phyloP scores from a whole-genome alignment of 92 coral and sea anemone genomes.

The Palythoa caribaeorum region DNA sequence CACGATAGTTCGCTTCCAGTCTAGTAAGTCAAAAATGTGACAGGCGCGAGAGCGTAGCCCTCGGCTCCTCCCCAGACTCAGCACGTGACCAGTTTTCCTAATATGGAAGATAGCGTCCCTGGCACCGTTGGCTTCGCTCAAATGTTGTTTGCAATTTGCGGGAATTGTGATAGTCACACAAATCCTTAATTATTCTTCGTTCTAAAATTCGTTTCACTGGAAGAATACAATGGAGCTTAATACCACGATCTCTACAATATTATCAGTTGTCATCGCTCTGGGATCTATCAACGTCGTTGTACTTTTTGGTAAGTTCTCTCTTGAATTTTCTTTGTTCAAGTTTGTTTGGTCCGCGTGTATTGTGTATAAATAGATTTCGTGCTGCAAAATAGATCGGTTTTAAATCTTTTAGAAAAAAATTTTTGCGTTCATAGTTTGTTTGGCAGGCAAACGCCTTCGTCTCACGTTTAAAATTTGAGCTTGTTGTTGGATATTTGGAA shows the following conservation, averaged over 20 bases:
- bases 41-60: slow-evolving; percentile 27
- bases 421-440: background rate
- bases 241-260: slow-evolving; percentile 62
- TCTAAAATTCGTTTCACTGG: background rate
- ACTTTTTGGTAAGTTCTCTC: slow-evolving; percentile 81
- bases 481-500: too few species aligned
- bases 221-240: slow-evolving; percentile 51
- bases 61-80: slow-evolving; percentile 7
- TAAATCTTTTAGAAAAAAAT: background rate
- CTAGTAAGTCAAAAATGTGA: slow-evolving; percentile 20
- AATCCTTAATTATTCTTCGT: background rate
- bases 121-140: slow-evolving; percentile 41
- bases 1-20: background rate
- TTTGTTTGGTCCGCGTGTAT: background rate
- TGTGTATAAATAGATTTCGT: background rate
- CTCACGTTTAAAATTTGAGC: too few species aligned
- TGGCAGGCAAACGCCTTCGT: background rate
- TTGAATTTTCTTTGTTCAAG: slow-evolving; percentile 5
- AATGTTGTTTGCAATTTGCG: slow-evolving; percentile 32
- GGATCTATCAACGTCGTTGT: slow-evolving; percentile 79
- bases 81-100: slow-evolving; percentile 37
- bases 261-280: slow-evolving; percentile 72
- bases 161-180: background rate
- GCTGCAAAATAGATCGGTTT: background rate
- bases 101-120: slow-evolving; percentile 56